Conservation (phyloP, 2,888 invertebrate genomes). For the Synanthedon vespiformis region DNA sequence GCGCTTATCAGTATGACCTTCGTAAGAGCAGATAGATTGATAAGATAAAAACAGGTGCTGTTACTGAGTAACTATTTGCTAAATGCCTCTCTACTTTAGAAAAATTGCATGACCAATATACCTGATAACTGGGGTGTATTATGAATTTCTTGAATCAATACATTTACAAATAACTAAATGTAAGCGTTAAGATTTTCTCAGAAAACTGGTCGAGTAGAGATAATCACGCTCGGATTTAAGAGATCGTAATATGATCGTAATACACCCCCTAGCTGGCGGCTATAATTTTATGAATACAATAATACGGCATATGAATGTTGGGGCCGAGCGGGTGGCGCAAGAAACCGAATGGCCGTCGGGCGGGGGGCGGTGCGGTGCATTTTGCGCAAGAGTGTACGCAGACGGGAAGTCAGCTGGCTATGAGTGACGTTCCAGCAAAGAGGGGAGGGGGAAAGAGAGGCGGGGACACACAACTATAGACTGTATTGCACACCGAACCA, state of each 20-base stretch:
- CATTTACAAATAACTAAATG: too few relatives aligned
- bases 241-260: too few relatives aligned
- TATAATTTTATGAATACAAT: too few relatives aligned
- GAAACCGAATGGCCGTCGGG: conserved; percentile 5
- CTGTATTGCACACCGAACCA: neutral
- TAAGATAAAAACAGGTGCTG: conserved; percentile 52
- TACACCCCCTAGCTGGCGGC: too few relatives aligned
- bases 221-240: too few relatives aligned
- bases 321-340: neutral
- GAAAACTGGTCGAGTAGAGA: too few relatives aligned
- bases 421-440: conserved; percentile 2
- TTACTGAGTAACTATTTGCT: neutral
- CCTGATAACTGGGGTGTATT: too few relatives aligned
- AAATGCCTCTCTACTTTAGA: too few relatives aligned
- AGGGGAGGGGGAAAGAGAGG: neutral
- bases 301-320: too few relatives aligned
- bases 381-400: conserved; percentile 29
- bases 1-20: conserved; percentile 58
- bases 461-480: neutral
- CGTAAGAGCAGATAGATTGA: conserved; percentile 63
- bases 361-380: conserved; percentile 17
- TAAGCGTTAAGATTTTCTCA: too few relatives aligned
- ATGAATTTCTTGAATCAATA: too few relatives aligned
- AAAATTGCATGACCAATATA: too few relatives aligned
- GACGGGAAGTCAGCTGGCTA: conserved; percentile 46